A percentile compares a stretch with the other conserved stretches of the same genome.
phyloP scores from a whole-genome alignment of 1,140 invertebrate genomes.

The Drosophila oshimai region DNA sequence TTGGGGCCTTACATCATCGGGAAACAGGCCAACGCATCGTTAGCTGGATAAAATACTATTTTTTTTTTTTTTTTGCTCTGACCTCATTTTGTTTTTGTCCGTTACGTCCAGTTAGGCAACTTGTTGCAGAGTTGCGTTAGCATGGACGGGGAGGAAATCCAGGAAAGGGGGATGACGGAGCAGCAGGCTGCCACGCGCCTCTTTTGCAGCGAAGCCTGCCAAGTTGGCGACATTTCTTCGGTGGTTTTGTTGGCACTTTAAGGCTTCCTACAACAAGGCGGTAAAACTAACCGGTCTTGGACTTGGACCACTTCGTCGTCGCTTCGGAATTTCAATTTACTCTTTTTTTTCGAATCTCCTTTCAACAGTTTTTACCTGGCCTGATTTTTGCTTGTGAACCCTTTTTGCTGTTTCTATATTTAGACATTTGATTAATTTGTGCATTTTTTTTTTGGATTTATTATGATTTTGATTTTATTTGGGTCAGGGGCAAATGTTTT shows the following conservation, averaged over 20 bases:
- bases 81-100: conserved; percentile 40
- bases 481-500: conserved; percentile 58
- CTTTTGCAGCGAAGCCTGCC: conserved; percentile 58
- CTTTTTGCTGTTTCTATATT: conserved; percentile 35
- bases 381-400: conserved; percentile 2
- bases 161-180: conserved; percentile 11
- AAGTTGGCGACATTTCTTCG: conserved; percentile 71
- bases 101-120: conserved; percentile 52
- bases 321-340: no score
- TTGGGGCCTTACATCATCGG: conserved; percentile 36
- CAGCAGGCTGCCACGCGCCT: conserved; percentile 38
- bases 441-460: conserved; percentile 30
- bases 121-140: conserved; percentile 40
- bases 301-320: conserved; percentile 27
- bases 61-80: conserved; percentile 27
- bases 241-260: conserved; percentile 53
- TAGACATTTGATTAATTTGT: conserved; percentile 4
- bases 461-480: conserved; percentile 48
- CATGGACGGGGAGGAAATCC: conserved; percentile 2
- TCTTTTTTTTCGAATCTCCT: conserved; percentile 1
- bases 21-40: conserved; percentile 46
- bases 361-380: not conserved
- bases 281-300: conserved; percentile 32
- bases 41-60: conserved; percentile 35
- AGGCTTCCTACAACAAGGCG: conserved; percentile 58